Evolutionary conservation across 2,113 vertebrate species (phyloP).

Genomic region (Gracilinanus agilis): DNA sequence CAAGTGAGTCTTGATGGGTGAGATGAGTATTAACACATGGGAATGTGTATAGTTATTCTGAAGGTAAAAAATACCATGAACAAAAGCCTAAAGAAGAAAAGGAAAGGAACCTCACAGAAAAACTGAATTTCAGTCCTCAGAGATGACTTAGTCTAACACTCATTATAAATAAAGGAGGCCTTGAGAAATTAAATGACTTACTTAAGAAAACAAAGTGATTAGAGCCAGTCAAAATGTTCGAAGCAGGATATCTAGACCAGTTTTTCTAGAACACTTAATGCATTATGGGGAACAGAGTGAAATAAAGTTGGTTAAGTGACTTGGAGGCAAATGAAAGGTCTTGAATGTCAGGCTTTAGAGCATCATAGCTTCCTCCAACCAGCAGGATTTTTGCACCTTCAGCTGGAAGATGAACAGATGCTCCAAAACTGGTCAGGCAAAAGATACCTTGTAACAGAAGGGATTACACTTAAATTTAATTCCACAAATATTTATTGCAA

Average conservation of each 20-base stretch:
- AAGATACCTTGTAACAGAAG: neutral
- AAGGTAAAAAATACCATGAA: neutral
- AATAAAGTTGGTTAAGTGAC: neutral
- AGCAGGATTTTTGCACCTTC: constrained; percentile 25
- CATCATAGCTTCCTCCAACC: neutral
- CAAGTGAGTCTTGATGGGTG: neutral
- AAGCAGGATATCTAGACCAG: neutral
- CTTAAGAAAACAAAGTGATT: neutral
- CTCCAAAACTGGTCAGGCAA: neutral
- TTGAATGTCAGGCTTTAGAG: neutral
- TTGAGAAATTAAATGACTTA: neutral
- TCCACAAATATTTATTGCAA: neutral
- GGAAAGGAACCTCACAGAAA: neutral
- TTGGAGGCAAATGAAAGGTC: neutral
- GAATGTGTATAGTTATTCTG: neutral
- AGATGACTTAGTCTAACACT: neutral
- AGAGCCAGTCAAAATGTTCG: neutral
- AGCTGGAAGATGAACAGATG: neutral
- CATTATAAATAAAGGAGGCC: neutral
- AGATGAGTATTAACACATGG: neutral
- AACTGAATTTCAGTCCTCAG: neutral
- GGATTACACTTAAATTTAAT: neutral
- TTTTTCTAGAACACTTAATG: neutral
- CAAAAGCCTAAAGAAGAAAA: neutral
- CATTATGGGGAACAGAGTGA: neutral